These are phyloP conservation scores for Darwinula stevensoni DNA, from an alignment of 2,888 invertebrate species.

Conservation along the genomic window DNA sequence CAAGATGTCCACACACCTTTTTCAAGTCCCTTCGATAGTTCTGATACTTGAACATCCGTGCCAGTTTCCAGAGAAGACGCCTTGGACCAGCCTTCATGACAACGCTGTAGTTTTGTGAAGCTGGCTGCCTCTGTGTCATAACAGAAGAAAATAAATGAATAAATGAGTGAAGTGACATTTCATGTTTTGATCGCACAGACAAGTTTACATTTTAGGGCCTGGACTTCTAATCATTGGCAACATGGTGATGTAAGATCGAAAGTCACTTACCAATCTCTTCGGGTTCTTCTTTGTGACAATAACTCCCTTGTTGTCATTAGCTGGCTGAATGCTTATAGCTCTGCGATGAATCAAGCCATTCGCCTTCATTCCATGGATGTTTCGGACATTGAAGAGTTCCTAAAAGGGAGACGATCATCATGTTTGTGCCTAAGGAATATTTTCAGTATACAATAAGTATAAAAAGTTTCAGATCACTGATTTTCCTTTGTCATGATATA, in stretches of 20 bases:
- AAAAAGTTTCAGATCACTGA: no score
- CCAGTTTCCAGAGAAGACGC: background rate
- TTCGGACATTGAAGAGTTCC: background rate
- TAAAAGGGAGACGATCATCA: conserved; percentile 1
- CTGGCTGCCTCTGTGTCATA: background rate
- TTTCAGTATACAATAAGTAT: no score
- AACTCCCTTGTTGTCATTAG: conserved; percentile 1
- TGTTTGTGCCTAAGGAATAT: background rate
- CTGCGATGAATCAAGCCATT: background rate
- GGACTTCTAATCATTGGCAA: no score
- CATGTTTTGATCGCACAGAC: no score
- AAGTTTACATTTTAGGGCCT: no score
- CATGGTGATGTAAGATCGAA: no score
- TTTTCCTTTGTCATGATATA: no score
- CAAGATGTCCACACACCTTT: no score
- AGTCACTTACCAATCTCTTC: background rate
- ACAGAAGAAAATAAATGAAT: no score
- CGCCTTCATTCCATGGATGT: background rate
- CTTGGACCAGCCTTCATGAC: conserved; percentile 1
- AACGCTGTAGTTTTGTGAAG: background rate
- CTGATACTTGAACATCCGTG: background rate
- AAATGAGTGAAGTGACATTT: no score
- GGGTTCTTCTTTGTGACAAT: background rate
- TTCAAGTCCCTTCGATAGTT: background rate
- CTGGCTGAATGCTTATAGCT: background rate